Conservation (phyloP, 2,888 invertebrate genomes). For the Coenonympha glycerion region DNA sequence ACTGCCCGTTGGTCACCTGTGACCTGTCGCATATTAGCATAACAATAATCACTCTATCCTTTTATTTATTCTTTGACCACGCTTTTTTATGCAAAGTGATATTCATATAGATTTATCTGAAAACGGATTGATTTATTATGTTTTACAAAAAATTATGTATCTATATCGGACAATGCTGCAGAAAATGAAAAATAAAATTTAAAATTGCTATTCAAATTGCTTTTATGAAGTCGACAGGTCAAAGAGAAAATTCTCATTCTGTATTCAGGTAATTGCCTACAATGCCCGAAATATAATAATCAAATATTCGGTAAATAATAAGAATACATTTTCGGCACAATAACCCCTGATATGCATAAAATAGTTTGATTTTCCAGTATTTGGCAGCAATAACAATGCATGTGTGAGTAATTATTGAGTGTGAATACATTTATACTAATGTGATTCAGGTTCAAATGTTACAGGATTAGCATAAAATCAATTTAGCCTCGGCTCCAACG, state of each 20-base stretch:
- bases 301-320: not conserved
- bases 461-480: slow-evolving; percentile 26
- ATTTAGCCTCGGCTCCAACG: slow-evolving; percentile 32
- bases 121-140: not conserved
- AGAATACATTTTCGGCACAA: slow-evolving; percentile 5
- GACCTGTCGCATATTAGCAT: slow-evolving; percentile 54
- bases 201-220: no score
- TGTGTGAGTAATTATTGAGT: not conserved
- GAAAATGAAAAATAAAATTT: no score
- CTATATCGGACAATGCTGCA: no score
- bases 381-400: not conserved
- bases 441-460: slow-evolving; percentile 36
- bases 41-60: slow-evolving; percentile 23
- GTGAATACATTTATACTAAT: slow-evolving; percentile 18
- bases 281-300: not conserved
- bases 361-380: slow-evolving; percentile 3
- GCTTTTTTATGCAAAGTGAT: not conserved
- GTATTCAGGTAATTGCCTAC: not conserved
- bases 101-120: not conserved
- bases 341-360: slow-evolving; percentile 11
- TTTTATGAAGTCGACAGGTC: not conserved
- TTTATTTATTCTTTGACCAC: slow-evolving; percentile 1
- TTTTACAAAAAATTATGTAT: no score
- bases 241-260: not conserved
- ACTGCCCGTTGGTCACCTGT: slow-evolving; percentile 66